Evolutionary conservation across 2,888 invertebrate species (phyloP), one percentile per base, ranked within the genome.

Genomic region (Xestoiulus laeticollis): DNA sequence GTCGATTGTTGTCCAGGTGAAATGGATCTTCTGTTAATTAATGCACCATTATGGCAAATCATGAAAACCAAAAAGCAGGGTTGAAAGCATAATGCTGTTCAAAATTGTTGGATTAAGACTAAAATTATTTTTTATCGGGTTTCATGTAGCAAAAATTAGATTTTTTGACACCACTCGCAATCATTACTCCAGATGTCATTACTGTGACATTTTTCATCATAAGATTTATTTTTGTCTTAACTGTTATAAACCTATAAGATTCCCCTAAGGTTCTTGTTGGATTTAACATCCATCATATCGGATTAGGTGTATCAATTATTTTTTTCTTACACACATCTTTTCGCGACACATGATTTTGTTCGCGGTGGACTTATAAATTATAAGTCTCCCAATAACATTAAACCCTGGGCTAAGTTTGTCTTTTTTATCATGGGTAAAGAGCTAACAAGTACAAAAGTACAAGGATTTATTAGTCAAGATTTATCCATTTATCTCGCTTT

Each of bases 221-320:
- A 48, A 14, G 48, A 19, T 48, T 48, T 12, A 4, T 59, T 59
- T 59, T 59, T 22, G 6, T 59, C 6, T 38, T 22, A n/a, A 22
- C 4, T n/a, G 1, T n/a, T 59, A 59, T 22, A n/a, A 59, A 8
- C 59, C 59, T 59, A 59, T 59, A n/a, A 59, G n/a, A 59, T 2
- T 59, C 59, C 59, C 59, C 6, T 3, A 22, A 10, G 59, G 59
- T 59, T n/a, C 59, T 59, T 59, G 59, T 59, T 59, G 59, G 59
- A n/a, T 59, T 59, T 59, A 59, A 19, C 22, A 59, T 59, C 59
- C 59, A 59, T 59, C 59, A 59, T n/a, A n/a, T n/a, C n/a, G 59
- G 59, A 59, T 59, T 59, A 59, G 59, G 59, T 59, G 59, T 59
- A 59, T 59, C 59, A 59, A 59, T 59, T 59, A 59, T 59, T 59